Evolutionary conservation across 1,140 invertebrate genomes (phyloP), one percentile per base, ranked within the genome.

Genomic region (Lethrus apterus): DNA sequence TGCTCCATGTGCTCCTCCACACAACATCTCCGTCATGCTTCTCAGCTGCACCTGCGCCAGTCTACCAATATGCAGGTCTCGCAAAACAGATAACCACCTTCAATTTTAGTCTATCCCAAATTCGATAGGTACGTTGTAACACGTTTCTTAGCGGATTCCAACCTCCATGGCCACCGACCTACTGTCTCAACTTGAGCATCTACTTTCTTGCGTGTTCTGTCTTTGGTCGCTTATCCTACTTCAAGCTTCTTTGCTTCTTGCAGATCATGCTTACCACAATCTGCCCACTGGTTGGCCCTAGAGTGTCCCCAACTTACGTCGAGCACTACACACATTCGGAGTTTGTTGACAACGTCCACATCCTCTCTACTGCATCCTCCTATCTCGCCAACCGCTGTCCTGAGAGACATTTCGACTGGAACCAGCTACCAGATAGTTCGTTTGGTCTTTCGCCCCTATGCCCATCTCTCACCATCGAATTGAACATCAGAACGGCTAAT

Each of bases 261-360:
- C 83, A 83, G 87, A 84, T 88, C 87, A 84, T 87, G 83, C 83
- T 87, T 86, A 87, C 84, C 83, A 86, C 87, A 87, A 87, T 73
- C 86, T 84, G 83, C 83, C 81, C 83, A 85, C 81, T 86, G 72
- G 77, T 83, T 83, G 80, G 30, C 80, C 80, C 78, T 78, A 83
- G 68, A 70, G 78, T 79, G 81, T 83, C 81, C 83, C 78, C 82
- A 84, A 78, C 80, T n/a, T n/a, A n/a, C n/a, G n/a, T n/a, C n/a
- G n/a, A n/a, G n/a, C n/a, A n/a, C n/a, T n/a, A n/a, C n/a, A n/a
- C n/a, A n/a, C n/a, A n/a, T n/a, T n/a, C n/a, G n/a, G n/a, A n/a
- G n/a, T n/a, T n/a, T n/a, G n/a, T n/a, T n/a, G n/a, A n/a, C n/a
- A n/a, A n/a, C n/a, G n/a, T 85, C 84, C 83, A 83, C 81, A 82